Base-by-base conservation (phyloP, 2,113 vertebrate genomes). In the Sinocyclocheilus grahami region DNA sequence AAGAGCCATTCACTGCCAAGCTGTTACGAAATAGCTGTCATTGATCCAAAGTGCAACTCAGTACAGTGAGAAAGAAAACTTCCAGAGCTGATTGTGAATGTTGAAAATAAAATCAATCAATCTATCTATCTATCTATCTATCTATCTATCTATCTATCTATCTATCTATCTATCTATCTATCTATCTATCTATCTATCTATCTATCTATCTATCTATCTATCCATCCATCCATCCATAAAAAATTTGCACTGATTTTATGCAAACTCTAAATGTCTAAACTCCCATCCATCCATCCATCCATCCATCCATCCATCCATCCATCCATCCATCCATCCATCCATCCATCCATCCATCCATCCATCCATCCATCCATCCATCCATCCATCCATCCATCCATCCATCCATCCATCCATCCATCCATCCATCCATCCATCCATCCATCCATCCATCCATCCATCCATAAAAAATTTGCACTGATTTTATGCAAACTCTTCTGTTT, bases 11-110 rank as follows among this genome's bases (percentile, higher is more conserved):
- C 14, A 7, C 18, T 63, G 74, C 75, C 87, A 78, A 88, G 33
- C 4, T 27, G 85, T 86, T 78, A 69, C 22, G 75, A 86, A 88
- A 88, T 33, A 46, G 10, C 62, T 86, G 84, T 78, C 63, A 63
- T 5, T 27, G 72, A 12, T 71, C 84, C 84, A 86, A 78, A 33
- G 16, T 7, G 33, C 30, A 71, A 58, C 48, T 42, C 20, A 85
- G 27, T 5, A 71, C 22, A 72, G 27, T 3, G 3, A 53, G 33
- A 65, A 48, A 65, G n/a, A 65, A 81, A 65, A 27, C 48, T 22
- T 71, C 3, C 3, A 20, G 30, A 60, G 8, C 30, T 24, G 37
- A 74, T 80, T 78, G 24, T 24, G 11, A 14, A 51, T 48, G 10
- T 48, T 48, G 46, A 12, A 48, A 48, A 48, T 48, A 3, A 53